phyloP scores from a whole-genome alignment of 1,140 invertebrate species.

The Cotesia vestalis region DNA sequence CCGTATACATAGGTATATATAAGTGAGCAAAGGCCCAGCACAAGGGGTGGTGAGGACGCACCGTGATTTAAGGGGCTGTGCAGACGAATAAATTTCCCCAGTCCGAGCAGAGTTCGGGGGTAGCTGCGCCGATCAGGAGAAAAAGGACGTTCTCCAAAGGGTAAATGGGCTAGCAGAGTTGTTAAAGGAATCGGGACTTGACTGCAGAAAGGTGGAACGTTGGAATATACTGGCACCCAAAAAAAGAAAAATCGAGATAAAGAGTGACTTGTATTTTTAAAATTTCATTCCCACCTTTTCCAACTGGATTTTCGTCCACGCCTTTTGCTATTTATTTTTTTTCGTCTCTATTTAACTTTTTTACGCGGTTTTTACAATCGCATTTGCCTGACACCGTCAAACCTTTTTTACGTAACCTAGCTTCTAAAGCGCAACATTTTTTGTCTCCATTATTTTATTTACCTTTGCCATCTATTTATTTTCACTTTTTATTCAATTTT shows the following conservation, averaged over 20 bases:
- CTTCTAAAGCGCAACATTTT: slow-evolving; percentile 22
- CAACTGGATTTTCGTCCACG: slow-evolving; percentile 17
- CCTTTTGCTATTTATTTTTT: slow-evolving; percentile 26
- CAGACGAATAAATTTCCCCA: slow-evolving; percentile 63
- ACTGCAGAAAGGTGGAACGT: slow-evolving; percentile 40
- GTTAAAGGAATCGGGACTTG: not conserved
- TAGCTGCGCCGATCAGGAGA: slow-evolving; percentile 36
- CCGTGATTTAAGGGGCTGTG: slow-evolving; percentile 63
- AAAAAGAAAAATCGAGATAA: not conserved
- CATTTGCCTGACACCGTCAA: slow-evolving; percentile 22
- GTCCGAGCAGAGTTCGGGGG: slow-evolving; percentile 43
- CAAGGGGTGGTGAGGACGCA: slow-evolving; percentile 4
- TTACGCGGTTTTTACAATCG: slow-evolving; percentile 47
- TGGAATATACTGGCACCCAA: slow-evolving; percentile 41
- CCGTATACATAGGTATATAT: slow-evolving; percentile 5
- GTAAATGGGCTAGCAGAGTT: not conserved
- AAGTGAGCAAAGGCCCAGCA: slow-evolving; percentile 31
- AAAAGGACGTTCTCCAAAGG: slow-evolving; percentile 41
- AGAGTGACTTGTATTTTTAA: slow-evolving; percentile 19
- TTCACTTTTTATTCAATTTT: not conserved
- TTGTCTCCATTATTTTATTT: slow-evolving; percentile 34
- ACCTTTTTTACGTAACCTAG: slow-evolving; percentile 20
- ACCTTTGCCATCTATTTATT: not conserved
- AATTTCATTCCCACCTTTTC: slow-evolving; percentile 31
- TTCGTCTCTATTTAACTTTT: not conserved